A percentile compares a stretch with the other conserved stretches of the same genome.
phyloP scores from a whole-genome alignment of 2,888 invertebrate species.

The Megaustenia siamemsis region DNA sequence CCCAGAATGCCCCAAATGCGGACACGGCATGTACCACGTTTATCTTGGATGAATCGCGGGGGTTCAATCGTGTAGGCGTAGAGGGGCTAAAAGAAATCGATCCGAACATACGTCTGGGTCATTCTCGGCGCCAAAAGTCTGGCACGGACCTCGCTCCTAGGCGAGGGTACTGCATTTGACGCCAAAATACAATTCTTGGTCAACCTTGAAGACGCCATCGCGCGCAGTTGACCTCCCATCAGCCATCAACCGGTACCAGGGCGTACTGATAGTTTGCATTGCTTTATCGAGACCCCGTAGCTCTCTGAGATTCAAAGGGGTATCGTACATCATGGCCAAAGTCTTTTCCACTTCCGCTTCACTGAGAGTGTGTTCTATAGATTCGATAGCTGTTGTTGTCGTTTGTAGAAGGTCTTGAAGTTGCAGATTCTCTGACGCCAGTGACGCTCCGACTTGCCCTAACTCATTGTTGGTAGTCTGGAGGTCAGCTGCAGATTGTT shows the following conservation, averaged over 20 bases:
- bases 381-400: neutral
- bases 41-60: neutral
- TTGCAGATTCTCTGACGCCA: neutral
- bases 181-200: neutral
- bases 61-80: neutral
- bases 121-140: neutral
- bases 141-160: no score
- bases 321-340: neutral
- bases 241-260: neutral
- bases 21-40: neutral
- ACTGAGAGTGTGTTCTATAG: neutral
- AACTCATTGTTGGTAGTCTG: neutral
- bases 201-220: neutral
- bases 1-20: neutral
- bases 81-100: neutral
- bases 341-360: neutral
- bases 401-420: constrained; percentile 13
- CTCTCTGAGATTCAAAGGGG: neutral
- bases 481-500: neutral
- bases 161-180: no score
- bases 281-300: neutral
- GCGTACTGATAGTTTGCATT: neutral
- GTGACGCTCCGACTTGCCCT: no score
- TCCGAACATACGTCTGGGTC: neutral
- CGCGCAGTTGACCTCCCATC: neutral